Conservation (phyloP, 2,888 invertebrate species). For the Apotomis turbidana region DNA sequence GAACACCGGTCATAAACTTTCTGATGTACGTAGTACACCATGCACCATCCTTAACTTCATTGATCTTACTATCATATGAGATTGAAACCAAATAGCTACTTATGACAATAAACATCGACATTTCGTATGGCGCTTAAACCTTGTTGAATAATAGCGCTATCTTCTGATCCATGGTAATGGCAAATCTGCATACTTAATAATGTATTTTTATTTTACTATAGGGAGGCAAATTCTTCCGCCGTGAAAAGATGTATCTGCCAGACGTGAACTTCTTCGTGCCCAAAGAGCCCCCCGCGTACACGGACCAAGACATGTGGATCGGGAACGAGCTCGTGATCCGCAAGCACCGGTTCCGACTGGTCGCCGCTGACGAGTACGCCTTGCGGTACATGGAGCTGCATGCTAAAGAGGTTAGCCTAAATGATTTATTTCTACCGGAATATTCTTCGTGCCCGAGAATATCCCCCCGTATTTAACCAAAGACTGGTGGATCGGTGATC, state of each 20-base stretch:
- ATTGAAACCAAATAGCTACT: no score
- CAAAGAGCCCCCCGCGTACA: constrained; percentile 89
- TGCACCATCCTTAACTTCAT: no score
- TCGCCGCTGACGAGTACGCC: constrained; percentile 94
- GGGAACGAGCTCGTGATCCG: constrained; percentile 91
- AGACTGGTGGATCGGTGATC: constrained; percentile 88
- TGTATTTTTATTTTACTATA: constrained; percentile 35
- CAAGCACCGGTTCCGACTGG: constrained; percentile 90
- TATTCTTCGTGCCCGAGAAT: constrained; percentile 86
- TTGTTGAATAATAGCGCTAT: no score
- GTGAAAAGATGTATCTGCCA: constrained; percentile 88
- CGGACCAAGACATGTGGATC: constrained; percentile 92
- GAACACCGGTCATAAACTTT: no score
- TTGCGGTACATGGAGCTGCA: constrained; percentile 93
- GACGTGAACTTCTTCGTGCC: constrained; percentile 88
- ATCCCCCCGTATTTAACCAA: constrained; percentile 90
- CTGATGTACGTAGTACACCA: no score
- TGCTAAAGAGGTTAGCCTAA: constrained; percentile 85
- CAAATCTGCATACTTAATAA: no score
- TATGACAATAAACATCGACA: no score
- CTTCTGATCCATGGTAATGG: no score
- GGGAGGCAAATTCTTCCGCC: constrained; percentile 87
- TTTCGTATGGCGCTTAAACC: no score
- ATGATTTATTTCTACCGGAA: no score
- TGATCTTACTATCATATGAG: no score